Evolutionary conservation across 2,797 vertebrate species (phyloP).

Genomic region (Squalus acanthias): DNA sequence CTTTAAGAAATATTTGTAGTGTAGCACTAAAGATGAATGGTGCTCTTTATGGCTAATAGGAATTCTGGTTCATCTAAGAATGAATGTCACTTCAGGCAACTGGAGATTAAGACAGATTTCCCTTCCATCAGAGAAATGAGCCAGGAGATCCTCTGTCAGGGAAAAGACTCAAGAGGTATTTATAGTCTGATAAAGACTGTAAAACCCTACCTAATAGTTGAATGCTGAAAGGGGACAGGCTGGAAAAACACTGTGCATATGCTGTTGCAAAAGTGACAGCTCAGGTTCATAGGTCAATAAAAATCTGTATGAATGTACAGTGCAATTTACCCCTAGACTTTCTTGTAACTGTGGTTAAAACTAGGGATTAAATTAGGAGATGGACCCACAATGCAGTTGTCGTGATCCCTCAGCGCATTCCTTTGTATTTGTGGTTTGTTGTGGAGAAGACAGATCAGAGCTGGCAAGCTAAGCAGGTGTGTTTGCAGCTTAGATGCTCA

Average conservation of each 20-base stretch:
- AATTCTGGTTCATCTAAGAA: not conserved
- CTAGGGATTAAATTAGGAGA: too few species aligned
- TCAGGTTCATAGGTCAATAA: not conserved
- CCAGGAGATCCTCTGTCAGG: too few species aligned
- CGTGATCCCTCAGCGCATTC: not conserved
- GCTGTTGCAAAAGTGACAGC: not conserved
- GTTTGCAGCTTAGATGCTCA: not conserved
- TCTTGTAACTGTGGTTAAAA: too few species aligned
- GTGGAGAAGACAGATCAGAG: not conserved
- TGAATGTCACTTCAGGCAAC: not conserved
- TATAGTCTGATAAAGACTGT: not conserved
- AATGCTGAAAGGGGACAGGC: not conserved
- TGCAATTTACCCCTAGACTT: too few species aligned
- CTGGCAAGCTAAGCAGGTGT: too few species aligned
- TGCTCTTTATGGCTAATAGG: not conserved
- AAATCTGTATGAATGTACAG: too few species aligned
- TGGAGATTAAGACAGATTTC: not conserved
- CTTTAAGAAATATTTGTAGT: not conserved
- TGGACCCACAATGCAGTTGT: too few species aligned
- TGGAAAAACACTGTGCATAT: not conserved
- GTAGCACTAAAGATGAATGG: not conserved
- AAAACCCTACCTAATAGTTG: not conserved
- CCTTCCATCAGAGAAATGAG: not conserved
- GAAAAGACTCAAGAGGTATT: not conserved
- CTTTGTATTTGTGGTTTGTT: not conserved